Base-by-base conservation (phyloP, 2,113 vertebrate genomes). In the Alaudala cheleensis region DNA sequence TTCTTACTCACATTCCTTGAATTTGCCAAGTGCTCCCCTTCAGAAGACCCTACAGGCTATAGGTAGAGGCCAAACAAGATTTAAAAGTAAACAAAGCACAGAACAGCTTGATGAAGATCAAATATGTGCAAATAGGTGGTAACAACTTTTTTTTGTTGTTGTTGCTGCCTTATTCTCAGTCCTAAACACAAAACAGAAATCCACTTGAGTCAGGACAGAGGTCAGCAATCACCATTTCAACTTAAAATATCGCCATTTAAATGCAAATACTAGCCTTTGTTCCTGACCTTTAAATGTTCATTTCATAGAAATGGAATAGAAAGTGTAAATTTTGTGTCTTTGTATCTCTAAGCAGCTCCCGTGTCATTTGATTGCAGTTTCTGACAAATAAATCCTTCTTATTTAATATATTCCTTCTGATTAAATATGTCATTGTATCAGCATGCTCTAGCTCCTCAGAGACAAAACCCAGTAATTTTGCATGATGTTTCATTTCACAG, bases 211-310 rank as follows among this genome's bases (percentile, higher is more conserved):
- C 86, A 82, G 90, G 88, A 69, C 64, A 96, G 92, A 97, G 73
- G 86, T 96, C 92, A 97, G 91, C 96, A 96, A 96, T 97, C 70
- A 94, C 88, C 92, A 97, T 97, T 98, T 97, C 96, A 97, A 92
- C 96, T 95, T 96, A 97, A 98, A 98, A 97, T 96, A 97, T 97
- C 97, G 96, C 97, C 62, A 98, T 98, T 98, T 98, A 98, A 98
- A 98, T 98, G 98, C 97, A 98, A 98, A 98, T 98, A 72, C 92
- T 97, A 97, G 96, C 97, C 98, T 98, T 98, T 98, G 96, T 93
- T 95, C 56, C 56, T 98, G 96, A 97, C 96, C 97, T 98, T 98
- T 98, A 98, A 97, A 93, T 86, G 97, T 78, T 97, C 85, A 92
- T 97, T 98, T 97, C 73, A 96, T 47, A 95, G 88, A 95, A 97